Conservation (phyloP, 2,888 invertebrate species). For the Limulus polyphemus region DNA sequence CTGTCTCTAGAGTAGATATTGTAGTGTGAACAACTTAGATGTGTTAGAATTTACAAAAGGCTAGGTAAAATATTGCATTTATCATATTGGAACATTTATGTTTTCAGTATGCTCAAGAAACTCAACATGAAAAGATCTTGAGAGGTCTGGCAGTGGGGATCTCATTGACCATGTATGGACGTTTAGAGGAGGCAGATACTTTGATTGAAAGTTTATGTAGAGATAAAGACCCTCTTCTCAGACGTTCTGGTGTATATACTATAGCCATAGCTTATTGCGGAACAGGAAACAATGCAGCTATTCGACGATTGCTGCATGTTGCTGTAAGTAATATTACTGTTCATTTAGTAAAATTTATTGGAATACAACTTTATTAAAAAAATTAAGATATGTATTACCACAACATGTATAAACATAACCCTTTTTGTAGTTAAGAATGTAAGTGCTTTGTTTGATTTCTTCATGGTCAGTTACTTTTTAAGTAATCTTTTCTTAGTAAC, state of each 20-base stretch:
- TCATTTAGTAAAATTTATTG: too few species aligned
- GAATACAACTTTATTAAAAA: too few species aligned
- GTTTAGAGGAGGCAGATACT: conserved; percentile 90
- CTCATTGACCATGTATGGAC: conserved; percentile 89
- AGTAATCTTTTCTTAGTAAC: too few species aligned
- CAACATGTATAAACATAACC: too few species aligned
- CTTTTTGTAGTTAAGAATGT: too few species aligned
- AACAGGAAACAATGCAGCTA: conserved; percentile 92
- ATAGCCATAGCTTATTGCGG: conserved; percentile 97
- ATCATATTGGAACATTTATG: conserved; percentile 14
- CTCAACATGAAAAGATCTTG: conserved; percentile 95
- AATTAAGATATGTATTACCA: too few species aligned
- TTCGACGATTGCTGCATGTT: conserved; percentile 82
- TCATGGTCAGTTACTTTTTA: too few species aligned
- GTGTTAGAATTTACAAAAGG: neutral
- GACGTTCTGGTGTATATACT: conserved; percentile 95
- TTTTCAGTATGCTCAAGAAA: conserved; percentile 72
- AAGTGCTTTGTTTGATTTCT: too few species aligned
- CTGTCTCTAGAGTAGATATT: too few species aligned
- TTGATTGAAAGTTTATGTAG: conserved; percentile 74
- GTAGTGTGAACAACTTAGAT: neutral
- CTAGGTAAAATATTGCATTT: neutral
- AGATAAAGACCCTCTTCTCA: conserved; percentile 76
- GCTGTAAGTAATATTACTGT: conserved; percentile 52
- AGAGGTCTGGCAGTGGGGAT: conserved; percentile 94